phyloP scores from a whole-genome alignment of 2,113 vertebrate genomes.

The Mesitornis unicolor region DNA sequence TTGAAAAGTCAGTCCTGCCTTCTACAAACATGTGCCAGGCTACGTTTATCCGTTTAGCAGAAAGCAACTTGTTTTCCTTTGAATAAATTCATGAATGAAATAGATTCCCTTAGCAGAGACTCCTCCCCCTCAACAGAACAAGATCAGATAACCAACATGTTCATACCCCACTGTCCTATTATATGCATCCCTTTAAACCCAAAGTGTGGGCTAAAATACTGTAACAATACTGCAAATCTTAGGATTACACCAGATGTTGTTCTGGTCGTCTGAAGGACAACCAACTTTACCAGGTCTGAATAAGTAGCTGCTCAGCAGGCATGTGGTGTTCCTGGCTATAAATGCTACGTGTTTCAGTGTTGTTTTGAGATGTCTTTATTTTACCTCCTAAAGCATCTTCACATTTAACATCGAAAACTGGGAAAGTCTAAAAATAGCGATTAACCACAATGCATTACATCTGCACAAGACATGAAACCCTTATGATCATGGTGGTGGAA shows the following conservation, averaged over 20 bases:
- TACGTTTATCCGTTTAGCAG: neutral
- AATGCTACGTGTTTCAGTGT: neutral
- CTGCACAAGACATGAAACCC: neutral
- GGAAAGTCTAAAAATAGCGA: neutral
- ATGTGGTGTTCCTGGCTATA: neutral
- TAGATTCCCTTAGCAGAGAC: neutral
- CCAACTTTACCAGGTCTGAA: neutral
- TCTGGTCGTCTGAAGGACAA: neutral
- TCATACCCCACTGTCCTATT: neutral
- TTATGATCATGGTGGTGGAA: rapidly evolving
- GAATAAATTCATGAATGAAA: neutral
- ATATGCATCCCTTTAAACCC: neutral
- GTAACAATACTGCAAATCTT: neutral
- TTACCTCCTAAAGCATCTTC: neutral
- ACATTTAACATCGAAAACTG: neutral
- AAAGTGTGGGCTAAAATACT: neutral
- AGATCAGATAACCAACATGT: neutral
- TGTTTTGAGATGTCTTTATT: neutral
- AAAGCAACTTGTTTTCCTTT: neutral
- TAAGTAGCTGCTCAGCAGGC: neutral
- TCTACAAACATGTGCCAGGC: neutral
- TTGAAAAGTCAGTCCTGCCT: neutral
- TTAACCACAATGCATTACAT: neutral
- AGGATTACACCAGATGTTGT: neutral
- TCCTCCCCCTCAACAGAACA: neutral